A percentile compares a stretch with the other conserved stretches of the same genome.
phyloP scores from a whole-genome alignment of 2,113 vertebrate species.

The Paramisgurnus dabryanus region DNA sequence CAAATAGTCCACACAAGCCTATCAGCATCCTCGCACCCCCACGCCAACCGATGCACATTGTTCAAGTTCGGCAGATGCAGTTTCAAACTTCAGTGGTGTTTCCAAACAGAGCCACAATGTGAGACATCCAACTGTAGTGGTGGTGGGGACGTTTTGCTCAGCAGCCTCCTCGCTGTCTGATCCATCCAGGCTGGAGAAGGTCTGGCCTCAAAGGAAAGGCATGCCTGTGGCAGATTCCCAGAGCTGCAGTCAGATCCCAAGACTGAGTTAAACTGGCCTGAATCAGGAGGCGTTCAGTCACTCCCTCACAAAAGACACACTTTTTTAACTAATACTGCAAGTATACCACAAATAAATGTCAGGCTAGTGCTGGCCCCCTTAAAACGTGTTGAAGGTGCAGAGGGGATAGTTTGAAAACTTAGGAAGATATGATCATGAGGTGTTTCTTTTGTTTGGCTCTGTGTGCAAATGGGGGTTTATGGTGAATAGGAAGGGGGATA shows the following conservation, averaged over 20 bases:
- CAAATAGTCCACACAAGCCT: constrained; percentile 60
- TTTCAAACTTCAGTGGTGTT: neutral
- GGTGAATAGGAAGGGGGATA: neutral
- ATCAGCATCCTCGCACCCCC: constrained; percentile 45
- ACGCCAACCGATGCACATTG: constrained; percentile 63
- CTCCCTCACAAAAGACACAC: neutral
- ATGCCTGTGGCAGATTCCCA: constrained; percentile 22
- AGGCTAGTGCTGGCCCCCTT: neutral
- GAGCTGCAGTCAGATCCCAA: constrained; percentile 28
- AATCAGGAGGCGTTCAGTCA: neutral
- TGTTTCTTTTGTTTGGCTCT: neutral
- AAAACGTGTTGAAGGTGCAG: neutral
- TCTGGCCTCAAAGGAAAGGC: constrained; percentile 25
- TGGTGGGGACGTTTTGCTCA: neutral
- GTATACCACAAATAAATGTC: constrained; percentile 2
- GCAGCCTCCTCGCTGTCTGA: neutral
- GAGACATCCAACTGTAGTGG: constrained; percentile 24
- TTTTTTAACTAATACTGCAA: constrained; percentile 1
- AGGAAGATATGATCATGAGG: neutral
- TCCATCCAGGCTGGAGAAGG: constrained; percentile 16
- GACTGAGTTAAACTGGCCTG: constrained; percentile 19
- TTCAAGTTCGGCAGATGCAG: constrained; percentile 23
- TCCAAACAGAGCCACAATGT: neutral
- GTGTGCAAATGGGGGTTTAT: neutral
- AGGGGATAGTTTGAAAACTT: neutral